Evolutionary conservation across 2,888 invertebrate species (phyloP), one percentile per base, ranked within the genome.

Genomic region (Corythucha ciliata): DNA sequence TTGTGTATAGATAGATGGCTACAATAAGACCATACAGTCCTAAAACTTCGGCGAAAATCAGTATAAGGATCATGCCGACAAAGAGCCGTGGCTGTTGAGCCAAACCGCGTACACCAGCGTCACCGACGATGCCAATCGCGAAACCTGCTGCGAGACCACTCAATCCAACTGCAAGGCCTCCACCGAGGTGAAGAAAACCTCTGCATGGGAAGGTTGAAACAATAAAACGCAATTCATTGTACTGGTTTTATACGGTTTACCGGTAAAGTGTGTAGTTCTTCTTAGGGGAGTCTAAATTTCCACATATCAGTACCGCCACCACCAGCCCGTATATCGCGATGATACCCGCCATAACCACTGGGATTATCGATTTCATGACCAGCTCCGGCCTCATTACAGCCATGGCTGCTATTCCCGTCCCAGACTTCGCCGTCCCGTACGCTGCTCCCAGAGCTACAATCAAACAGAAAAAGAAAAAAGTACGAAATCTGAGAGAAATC

Each of bases 11-110:
- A 75, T 93, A 97, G 73, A 99, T 93, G 75, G 96, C 97, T 66
- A 99, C 98, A 74, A 98, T 98, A 69, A 99, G 87, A 72, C 98
- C 98, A 78, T 99, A 99, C 65, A 98, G 89, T 84, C 98, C 98
- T 80, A 98, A 81, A 70, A 98, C 98, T 83, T 99, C 98, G 68
- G 98, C 97, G 79, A 98, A 99, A 79, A 99, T 99, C 74, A 99
- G 89, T 76, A 99, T 99, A 69, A 98, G 83, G 73, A 97, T 96
- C 96, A 97, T 97, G 71, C 98, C 98, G 70, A 99, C 97, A 78
- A 96, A 99, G 67, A 98, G 81, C 73, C 97, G 86, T 50, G 98
- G 98, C 71, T 99, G 98, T 70, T 99, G 98, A 62, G 97, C 98
- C 63, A 94, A 97, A 65, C 98, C 98, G 69, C 97, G 80, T 51